A percentile compares a stretch with the other conserved stretches of the same genome.
These are phyloP conservation scores for Odontesthes bonariensis DNA, from an alignment of 2,113 vertebrate species.

Conservation along the genomic window DNA sequence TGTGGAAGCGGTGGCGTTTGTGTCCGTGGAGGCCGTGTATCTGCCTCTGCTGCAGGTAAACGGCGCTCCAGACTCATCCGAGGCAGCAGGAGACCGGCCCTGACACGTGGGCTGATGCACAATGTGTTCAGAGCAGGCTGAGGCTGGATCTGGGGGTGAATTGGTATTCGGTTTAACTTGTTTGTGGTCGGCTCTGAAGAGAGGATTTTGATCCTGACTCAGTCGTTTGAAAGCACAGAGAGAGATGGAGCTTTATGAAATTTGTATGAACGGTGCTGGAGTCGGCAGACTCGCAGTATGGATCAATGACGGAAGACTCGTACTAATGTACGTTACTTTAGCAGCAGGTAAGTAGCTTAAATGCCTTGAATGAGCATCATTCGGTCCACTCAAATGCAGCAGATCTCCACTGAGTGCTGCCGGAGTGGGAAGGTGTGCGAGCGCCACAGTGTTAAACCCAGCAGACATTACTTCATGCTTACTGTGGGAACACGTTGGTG, in stretches of 20 bases:
- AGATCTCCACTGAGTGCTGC: background rate
- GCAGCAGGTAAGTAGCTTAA: slow-evolving; percentile 32
- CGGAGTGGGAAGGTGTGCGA: no score
- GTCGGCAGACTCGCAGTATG: background rate
- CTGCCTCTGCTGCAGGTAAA: no score
- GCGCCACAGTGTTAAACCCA: no score
- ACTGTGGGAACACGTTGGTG: background rate
- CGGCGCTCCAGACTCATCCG: no score
- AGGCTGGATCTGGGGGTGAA: no score
- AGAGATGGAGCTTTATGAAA: slow-evolving; percentile 21
- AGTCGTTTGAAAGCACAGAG: background rate
- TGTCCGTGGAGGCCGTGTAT: no score
- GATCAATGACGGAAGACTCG: slow-evolving; percentile 12
- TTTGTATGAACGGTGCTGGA: slow-evolving; percentile 21
- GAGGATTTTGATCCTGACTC: background rate
- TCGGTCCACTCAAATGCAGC: background rate
- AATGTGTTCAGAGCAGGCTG: no score
- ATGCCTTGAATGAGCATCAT: slow-evolving; percentile 13
- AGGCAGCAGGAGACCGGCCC: no score
- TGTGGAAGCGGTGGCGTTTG: no score
- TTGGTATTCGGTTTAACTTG: background rate
- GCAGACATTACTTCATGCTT: background rate
- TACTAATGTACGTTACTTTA: slow-evolving; percentile 41
- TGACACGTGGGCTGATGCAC: no score
- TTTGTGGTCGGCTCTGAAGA: background rate